Percentiles rank a stretch among this genome's conserved stretches.
phyloP scores from a whole-genome alignment of 2,888 invertebrate species.

The Ethmia dodecea region DNA sequence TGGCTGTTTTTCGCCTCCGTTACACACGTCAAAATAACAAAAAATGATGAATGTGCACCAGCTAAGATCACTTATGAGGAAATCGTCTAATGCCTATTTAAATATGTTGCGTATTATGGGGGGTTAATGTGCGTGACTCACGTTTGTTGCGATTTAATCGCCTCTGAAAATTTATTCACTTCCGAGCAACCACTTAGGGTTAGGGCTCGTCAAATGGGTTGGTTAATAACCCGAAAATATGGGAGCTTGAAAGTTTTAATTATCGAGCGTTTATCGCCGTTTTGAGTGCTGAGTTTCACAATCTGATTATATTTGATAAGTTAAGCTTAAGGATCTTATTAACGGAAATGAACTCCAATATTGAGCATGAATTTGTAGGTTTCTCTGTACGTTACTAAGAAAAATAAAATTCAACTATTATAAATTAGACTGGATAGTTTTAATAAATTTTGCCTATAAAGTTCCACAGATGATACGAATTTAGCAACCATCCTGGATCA shows the following conservation, averaged over 20 bases:
- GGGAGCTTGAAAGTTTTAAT: constrained; percentile 53
- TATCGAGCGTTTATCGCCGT: constrained; percentile 40
- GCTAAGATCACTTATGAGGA: constrained; percentile 44
- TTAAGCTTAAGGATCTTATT: not conserved
- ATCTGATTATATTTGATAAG: constrained; percentile 20
- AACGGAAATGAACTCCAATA: no score
- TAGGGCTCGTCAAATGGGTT: constrained; percentile 30
- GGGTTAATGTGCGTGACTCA: constrained; percentile 45
- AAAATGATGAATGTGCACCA: constrained; percentile 42
- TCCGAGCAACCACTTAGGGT: constrained; percentile 20
- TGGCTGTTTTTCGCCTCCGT: constrained; percentile 69
- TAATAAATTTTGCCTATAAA: no score
- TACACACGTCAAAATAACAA: constrained; percentile 74
- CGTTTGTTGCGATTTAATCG: constrained; percentile 32
- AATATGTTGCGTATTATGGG: constrained; percentile 41
- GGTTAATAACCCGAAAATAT: constrained; percentile 59
- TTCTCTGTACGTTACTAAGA: no score
- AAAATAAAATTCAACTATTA: no score
- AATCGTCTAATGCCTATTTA: constrained; percentile 58
- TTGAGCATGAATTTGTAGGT: no score
- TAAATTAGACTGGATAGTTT: no score
- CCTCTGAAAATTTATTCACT: constrained; percentile 51
- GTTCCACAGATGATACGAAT: no score
- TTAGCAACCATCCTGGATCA: no score
- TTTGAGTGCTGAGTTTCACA: constrained; percentile 31